Conservation (phyloP, 2,797 vertebrate species). For the Spea hammondii region DNA sequence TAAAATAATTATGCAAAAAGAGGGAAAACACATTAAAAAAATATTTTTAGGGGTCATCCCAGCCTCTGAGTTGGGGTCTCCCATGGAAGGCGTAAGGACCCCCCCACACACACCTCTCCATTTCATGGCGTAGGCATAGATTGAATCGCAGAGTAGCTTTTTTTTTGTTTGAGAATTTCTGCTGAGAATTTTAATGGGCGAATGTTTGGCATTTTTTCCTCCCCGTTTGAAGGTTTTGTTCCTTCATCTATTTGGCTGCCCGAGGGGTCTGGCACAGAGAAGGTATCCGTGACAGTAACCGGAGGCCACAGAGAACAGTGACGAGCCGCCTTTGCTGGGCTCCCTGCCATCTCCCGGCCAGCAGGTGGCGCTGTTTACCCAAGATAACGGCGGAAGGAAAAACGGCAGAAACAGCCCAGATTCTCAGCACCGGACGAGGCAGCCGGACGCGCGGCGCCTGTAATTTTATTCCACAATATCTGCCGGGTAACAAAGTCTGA, state of each 20-base stretch:
- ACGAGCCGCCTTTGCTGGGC: not conserved
- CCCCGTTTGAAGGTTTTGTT: not conserved
- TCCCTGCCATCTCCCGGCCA: not conserved
- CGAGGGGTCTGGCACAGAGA: slow-evolving; percentile 12
- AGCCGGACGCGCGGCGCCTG: not conserved
- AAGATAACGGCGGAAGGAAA: not conserved
- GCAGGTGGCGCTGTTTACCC: slow-evolving; percentile 12
- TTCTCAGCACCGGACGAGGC: not conserved
- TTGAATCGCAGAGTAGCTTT: too few relatives aligned
- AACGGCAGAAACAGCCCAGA: not conserved
- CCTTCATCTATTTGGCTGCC: slow-evolving; percentile 7
- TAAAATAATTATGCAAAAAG: too few relatives aligned
- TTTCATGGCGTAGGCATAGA: too few relatives aligned
- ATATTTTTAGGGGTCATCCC: too few relatives aligned
- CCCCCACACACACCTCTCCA: too few relatives aligned
- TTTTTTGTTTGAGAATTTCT: not conserved
- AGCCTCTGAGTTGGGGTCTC: too few relatives aligned
- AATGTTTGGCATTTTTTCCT: not conserved
- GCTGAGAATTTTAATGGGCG: slow-evolving; percentile 2
- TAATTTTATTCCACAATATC: too few relatives aligned
- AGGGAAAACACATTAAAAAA: too few relatives aligned
- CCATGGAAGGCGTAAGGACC: too few relatives aligned
- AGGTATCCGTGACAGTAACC: slow-evolving; percentile 9
- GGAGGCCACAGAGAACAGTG: not conserved
- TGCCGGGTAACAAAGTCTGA: too few relatives aligned